phyloP scores from a whole-genome alignment of 2,888 invertebrate species.

The Ornithoptera alexandrae region DNA sequence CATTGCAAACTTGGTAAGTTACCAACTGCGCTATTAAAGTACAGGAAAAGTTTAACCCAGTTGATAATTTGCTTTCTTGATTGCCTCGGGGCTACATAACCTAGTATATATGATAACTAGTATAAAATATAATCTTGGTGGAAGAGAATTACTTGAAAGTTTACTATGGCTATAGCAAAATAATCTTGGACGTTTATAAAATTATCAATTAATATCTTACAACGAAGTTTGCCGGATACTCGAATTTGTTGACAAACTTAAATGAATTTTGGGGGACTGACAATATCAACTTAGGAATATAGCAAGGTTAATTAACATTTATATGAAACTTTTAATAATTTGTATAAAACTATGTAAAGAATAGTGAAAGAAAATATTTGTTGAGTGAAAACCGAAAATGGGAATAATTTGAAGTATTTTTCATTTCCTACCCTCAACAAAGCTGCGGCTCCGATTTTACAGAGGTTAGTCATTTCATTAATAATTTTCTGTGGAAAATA shows the following conservation, averaged over 20 bases:
- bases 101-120: neutral
- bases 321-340: neutral
- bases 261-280: conserved; percentile 8
- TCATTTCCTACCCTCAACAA: too few species aligned
- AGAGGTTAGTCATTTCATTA: too few species aligned
- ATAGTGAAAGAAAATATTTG: too few species aligned
- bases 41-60: neutral
- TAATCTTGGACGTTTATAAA: neutral
- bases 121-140: neutral
- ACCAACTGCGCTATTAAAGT: neutral
- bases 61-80: neutral
- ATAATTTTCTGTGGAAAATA: too few species aligned
- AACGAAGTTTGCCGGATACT: conserved; percentile 5
- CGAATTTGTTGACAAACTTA: conserved; percentile 13
- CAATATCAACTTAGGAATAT: conserved; percentile 1
- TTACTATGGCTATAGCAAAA: neutral
- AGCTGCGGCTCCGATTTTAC: too few species aligned
- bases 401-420: too few species aligned
- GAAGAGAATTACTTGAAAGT: neutral
- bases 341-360: too few species aligned
- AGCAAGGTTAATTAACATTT: neutral
- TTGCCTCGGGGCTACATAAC: neutral
- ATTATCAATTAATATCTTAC: conserved; percentile 81
- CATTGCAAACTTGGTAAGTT: neutral
- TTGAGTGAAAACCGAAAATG: too few species aligned